Evolutionary conservation across 2,113 vertebrate genomes (phyloP).

Genomic region (Calyptommatus sinebrachiatus): DNA sequence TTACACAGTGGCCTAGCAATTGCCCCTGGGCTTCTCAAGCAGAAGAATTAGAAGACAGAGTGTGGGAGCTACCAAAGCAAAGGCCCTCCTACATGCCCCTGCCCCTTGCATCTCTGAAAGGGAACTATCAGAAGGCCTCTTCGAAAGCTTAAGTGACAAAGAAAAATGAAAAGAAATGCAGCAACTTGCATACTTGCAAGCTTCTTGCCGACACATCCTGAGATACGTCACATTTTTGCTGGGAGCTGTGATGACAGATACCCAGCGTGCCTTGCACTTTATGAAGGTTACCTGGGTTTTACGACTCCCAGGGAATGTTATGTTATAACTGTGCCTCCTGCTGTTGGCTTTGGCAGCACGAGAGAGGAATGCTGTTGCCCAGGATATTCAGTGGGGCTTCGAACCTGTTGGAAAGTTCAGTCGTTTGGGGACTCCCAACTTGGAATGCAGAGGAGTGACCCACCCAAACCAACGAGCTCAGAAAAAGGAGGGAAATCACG

Average conservation of each 20-base stretch:
- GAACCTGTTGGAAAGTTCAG: not conserved
- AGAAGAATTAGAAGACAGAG: no score
- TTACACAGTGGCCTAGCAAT: no score
- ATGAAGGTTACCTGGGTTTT: not conserved
- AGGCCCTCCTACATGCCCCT: no score
- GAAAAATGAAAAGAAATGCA: constrained; percentile 33
- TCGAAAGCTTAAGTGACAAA: constrained; percentile 39
- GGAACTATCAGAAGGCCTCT: constrained; percentile 35
- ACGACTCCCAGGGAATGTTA: not conserved
- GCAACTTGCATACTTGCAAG: constrained; percentile 50
- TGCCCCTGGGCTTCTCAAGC: no score
- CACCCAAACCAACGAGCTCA: not conserved
- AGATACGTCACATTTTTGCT: constrained; percentile 21
- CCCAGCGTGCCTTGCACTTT: not conserved
- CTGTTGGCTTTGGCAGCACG: not conserved
- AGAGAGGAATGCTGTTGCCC: not conserved
- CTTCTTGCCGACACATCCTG: constrained; percentile 4
- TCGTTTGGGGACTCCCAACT: not conserved
- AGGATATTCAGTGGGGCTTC: not conserved
- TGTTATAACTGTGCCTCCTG: not conserved
- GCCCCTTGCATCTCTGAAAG: no score
- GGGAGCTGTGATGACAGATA: not conserved
- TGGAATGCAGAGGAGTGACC: not conserved
- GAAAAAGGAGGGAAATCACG: not conserved
- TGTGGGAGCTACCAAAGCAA: no score